Conservation (phyloP, 2,113 vertebrate species). For the Bungarus multicinctus region DNA sequence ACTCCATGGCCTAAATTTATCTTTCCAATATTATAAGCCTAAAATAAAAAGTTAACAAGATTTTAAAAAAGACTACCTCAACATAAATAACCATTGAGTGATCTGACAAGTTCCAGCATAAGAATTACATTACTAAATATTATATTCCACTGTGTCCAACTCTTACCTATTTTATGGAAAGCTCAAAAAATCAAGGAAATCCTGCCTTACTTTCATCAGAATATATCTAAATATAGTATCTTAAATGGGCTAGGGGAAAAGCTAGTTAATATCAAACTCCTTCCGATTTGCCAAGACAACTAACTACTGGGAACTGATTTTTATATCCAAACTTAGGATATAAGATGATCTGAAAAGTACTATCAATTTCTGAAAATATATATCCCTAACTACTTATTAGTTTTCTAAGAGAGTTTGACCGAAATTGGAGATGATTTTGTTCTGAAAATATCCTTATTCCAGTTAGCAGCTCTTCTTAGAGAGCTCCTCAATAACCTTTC, state of each 20-base stretch:
- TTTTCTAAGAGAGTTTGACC: neutral
- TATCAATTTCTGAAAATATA: neutral
- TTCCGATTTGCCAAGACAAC: neutral
- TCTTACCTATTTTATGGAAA: neutral
- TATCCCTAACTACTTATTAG: neutral
- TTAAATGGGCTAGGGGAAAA: neutral
- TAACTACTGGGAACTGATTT: neutral
- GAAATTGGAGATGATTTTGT: neutral
- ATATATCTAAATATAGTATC: neutral
- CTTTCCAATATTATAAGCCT: neutral
- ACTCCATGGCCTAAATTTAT: neutral
- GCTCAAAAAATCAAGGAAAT: neutral
- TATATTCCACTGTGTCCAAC: neutral
- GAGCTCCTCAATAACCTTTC: neutral
- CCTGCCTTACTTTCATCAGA: neutral
- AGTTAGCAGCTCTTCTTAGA: neutral
- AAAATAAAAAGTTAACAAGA: neutral
- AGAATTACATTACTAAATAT: neutral
- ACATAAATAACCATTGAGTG: neutral
- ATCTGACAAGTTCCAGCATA: neutral
- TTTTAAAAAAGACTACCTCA: neutral
- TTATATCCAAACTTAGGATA: neutral
- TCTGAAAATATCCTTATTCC: neutral
- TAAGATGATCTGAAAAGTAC: neutral
- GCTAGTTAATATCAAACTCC: neutral